Conservation (phyloP, 2,888 invertebrate species). For the Acronicta aceris region DNA sequence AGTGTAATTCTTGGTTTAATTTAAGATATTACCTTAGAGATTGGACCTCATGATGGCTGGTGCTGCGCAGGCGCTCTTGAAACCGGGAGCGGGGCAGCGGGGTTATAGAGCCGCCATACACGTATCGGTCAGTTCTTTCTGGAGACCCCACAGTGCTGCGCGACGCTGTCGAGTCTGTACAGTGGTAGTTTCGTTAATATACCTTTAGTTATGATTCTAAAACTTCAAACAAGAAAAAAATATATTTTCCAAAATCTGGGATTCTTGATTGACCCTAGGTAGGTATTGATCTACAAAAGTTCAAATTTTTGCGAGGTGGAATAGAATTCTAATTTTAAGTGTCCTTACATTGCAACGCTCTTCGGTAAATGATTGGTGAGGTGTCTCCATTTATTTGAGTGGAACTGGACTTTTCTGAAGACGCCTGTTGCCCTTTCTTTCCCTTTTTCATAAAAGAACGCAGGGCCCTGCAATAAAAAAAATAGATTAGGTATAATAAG, state of each 20-base stretch:
- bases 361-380: conserved; percentile 82
- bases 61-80: conserved; percentile 83
- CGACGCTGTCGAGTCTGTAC: conserved; percentile 72
- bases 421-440: conserved; percentile 71
- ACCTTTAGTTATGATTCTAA: no score
- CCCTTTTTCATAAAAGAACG: conserved; percentile 87
- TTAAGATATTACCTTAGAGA: conserved; percentile 70
- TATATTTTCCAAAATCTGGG: no score
- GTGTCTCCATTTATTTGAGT: conserved; percentile 74
- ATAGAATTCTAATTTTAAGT: not conserved
- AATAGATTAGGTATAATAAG: not conserved
- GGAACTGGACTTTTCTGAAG: conserved; percentile 60
- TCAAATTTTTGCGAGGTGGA: no score
- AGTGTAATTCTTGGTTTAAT: not conserved
- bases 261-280: no score
- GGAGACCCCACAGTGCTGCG: conserved; percentile 81
- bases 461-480: conserved; percentile 80
- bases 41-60: conserved; percentile 80
- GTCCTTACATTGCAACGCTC: conserved; percentile 81
- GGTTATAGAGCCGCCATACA: conserved; percentile 89
- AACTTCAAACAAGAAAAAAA: no score
- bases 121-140: conserved; percentile 79
- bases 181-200: not conserved
- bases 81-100: conserved; percentile 88
- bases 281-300: no score